These are phyloP conservation scores for Acleris literana DNA, from an alignment of 2,888 invertebrate species.

Conservation along the genomic window DNA sequence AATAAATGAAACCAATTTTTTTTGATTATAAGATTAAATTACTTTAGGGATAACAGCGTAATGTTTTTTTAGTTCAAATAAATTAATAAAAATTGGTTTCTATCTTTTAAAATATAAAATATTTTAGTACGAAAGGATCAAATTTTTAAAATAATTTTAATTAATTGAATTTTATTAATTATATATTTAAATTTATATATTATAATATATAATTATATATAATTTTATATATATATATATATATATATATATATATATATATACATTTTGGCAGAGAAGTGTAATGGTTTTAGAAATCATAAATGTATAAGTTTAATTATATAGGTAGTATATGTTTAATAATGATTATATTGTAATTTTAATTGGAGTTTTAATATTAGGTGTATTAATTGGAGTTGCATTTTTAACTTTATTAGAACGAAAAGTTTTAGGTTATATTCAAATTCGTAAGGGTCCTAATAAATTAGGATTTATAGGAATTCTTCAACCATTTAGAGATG, in stretches of 20 bases:
- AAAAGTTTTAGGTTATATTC: constrained; percentile 88
- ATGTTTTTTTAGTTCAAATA: constrained; percentile 90
- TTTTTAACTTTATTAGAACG: constrained; percentile 90
- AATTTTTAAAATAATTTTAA: constrained; percentile 82
- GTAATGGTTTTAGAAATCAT: constrained; percentile 88
- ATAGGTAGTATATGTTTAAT: constrained; percentile 82
- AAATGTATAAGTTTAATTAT: constrained; percentile 78
- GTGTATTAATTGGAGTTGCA: constrained; percentile 86
- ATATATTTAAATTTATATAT: constrained; percentile 45
- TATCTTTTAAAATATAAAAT: constrained; percentile 86
- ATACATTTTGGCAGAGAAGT: constrained; percentile 87
- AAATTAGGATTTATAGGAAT: constrained; percentile 86
- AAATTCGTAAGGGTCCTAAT: constrained; percentile 89
- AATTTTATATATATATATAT: constrained; percentile 54
- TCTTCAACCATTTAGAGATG: constrained; percentile 89
- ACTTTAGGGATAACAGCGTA: constrained; percentile 94
- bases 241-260: too few relatives aligned
- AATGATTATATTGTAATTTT: constrained; percentile 69
- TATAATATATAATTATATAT: constrained; percentile 49
- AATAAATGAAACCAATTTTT: constrained; percentile 77
- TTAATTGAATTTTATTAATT: constrained; percentile 59
- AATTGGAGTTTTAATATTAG: constrained; percentile 77
- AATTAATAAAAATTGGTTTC: constrained; percentile 91
- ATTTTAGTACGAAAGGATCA: constrained; percentile 92
- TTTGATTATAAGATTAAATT: constrained; percentile 87